These are phyloP conservation scores for Corythornis leucogaster DNA, from an alignment of 2,797 vertebrate species.

Conservation along the genomic window DNA sequence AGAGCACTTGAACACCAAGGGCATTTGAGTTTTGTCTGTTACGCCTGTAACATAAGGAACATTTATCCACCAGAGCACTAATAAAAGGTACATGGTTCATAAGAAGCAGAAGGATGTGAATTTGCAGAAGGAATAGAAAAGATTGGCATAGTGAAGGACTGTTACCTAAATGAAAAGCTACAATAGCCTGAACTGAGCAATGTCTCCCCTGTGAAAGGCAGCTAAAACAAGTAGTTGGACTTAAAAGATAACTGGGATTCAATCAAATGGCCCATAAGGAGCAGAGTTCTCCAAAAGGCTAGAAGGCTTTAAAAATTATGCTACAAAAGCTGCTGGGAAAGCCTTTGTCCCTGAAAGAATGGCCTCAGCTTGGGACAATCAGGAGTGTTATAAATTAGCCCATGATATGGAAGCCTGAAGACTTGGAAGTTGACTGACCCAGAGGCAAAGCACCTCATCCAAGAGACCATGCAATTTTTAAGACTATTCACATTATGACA, in stretches of 20 bases:
- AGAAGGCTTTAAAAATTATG: not conserved
- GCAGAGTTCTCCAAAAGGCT: not conserved
- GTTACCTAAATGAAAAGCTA: not conserved
- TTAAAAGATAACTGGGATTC: conserved; percentile 1
- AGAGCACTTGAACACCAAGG: not conserved
- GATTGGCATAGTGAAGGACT: not conserved
- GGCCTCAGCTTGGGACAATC: not conserved
- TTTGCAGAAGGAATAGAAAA: not conserved
- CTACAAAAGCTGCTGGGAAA: not conserved
- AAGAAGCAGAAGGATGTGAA: not conserved
- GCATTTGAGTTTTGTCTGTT: not conserved
- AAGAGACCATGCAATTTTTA: not conserved
- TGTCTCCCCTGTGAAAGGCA: not conserved
- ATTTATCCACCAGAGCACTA: not conserved
- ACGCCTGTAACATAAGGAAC: not conserved
- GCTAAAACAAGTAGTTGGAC: not conserved
- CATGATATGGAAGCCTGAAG: not conserved
- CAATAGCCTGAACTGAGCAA: not conserved
- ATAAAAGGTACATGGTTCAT: not conserved
- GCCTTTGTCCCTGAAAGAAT: conserved; percentile 12
- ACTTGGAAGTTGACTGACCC: conserved; percentile 24
- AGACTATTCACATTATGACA: not conserved
- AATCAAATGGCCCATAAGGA: not conserved
- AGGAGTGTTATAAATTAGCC: not conserved
- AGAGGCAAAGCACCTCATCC: conserved; percentile 7